A percentile compares a stretch with the other conserved stretches of the same genome.
These are phyloP conservation scores for Philantomba maxwellii DNA, from an alignment of 2,113 vertebrate species.

Conservation along the genomic window DNA sequence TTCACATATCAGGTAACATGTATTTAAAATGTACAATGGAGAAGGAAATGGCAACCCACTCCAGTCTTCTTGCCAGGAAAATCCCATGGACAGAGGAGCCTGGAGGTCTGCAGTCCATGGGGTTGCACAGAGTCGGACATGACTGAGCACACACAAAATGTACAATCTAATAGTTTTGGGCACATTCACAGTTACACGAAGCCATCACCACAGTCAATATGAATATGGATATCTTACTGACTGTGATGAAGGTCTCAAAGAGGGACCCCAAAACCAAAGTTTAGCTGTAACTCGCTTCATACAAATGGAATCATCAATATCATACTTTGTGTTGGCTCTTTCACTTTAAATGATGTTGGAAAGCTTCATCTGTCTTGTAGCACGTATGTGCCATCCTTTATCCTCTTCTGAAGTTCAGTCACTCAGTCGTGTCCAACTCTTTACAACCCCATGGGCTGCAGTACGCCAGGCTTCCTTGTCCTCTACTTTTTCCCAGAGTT, in stretches of 20 bases:
- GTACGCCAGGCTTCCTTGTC: neutral
- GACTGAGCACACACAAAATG: neutral
- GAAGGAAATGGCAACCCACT: neutral
- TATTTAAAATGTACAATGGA: neutral
- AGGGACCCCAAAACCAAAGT: neutral
- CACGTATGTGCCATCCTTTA: rapidly evolving
- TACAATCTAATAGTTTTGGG: rapidly evolving
- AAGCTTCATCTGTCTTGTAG: rapidly evolving
- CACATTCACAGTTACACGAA: rapidly evolving
- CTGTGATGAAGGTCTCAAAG: too few species aligned
- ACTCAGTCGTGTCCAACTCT: neutral
- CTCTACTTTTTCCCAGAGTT: neutral
- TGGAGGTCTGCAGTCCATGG: neutral
- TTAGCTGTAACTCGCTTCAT: rapidly evolving
- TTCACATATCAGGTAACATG: neutral
- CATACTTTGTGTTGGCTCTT: rapidly evolving
- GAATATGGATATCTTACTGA: neutral
- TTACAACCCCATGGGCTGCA: neutral
- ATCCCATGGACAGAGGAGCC: neutral
- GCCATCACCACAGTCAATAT: rapidly evolving
- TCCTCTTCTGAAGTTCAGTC: neutral
- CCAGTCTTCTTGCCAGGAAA: neutral
- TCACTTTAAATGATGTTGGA: rapidly evolving
- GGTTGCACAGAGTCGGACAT: neutral
- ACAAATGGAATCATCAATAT: rapidly evolving